These are phyloP conservation scores for Cecidostiba fungosa DNA, from an alignment of 2,888 invertebrate species.

Conservation along the genomic window DNA sequence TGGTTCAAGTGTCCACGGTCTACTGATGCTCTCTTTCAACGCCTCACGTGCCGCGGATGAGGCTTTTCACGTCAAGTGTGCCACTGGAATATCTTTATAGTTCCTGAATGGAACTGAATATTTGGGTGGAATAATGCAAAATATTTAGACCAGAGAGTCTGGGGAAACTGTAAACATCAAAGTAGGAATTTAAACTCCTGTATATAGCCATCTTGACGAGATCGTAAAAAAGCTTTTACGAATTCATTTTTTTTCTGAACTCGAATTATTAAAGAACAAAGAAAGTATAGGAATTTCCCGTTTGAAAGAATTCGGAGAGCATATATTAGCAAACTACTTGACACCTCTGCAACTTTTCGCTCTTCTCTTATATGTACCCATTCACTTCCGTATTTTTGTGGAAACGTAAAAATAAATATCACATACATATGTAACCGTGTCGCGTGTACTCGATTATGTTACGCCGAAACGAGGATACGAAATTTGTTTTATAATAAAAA, in stretches of 20 bases:
- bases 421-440: background rate
- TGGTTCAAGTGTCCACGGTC: background rate
- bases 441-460: background rate
- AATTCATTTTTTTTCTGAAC: background rate
- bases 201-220: background rate
- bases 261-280: background rate
- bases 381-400: conserved; percentile 3
- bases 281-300: background rate
- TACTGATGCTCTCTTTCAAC: background rate
- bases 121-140: background rate
- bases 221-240: background rate
- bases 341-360: background rate
- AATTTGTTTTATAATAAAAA: background rate
- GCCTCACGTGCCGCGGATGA: background rate
- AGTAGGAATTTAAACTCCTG: background rate
- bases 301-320: background rate
- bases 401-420: conserved; percentile 1
- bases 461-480: background rate
- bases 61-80: conserved; percentile 6
- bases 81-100: conserved; percentile 5
- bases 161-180: background rate
- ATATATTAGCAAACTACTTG: background rate
- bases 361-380: background rate
- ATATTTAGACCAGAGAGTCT: conserved; percentile 9
- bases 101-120: background rate